Conservation (phyloP, 2,113 vertebrate species). For the Elephas maximus region DNA sequence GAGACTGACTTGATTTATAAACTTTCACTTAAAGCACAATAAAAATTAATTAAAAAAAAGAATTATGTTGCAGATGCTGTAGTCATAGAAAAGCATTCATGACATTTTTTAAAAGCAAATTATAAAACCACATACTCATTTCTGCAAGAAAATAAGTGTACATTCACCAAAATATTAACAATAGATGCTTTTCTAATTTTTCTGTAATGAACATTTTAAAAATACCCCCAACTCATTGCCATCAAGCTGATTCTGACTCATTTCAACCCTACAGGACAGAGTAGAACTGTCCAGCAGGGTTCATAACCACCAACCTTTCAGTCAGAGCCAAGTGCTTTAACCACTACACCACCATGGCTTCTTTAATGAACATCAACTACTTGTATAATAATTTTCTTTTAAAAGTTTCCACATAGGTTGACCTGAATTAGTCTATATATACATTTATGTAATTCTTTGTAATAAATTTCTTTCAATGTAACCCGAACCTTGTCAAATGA, state of each 20-base stretch:
- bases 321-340: no score
- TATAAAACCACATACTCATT: background rate
- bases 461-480: no score
- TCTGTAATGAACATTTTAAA: background rate
- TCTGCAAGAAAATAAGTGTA: background rate
- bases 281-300: no score
- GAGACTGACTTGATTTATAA: no score
- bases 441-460: background rate
- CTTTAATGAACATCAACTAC: background rate
- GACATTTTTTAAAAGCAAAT: background rate
- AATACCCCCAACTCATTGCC: no score
- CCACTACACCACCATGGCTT: no score
- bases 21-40: no score
- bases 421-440: background rate
- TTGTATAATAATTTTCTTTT: constrained; percentile 5
- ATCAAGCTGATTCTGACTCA: no score
- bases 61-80: background rate
- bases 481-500: background rate
- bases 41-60: background rate
- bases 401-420: constrained; percentile 47
- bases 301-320: no score
- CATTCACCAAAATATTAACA: background rate
- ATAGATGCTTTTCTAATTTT: background rate
- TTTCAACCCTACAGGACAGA: no score
- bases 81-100: background rate